These are phyloP conservation scores for Rhincodon typus DNA, from an alignment of 2,797 vertebrate genomes.

Conservation along the genomic window DNA sequence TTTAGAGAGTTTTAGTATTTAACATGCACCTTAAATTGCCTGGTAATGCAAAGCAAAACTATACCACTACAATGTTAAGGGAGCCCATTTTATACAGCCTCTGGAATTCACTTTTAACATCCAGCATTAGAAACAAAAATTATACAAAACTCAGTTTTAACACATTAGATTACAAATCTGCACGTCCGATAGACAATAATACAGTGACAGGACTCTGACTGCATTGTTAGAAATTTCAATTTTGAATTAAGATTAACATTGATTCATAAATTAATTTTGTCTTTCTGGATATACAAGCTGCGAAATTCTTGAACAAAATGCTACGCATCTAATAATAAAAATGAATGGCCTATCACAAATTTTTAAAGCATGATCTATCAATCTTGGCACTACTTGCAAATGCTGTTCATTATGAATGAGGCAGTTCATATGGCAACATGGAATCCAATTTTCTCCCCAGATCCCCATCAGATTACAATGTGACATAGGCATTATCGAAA, in stretches of 20 bases:
- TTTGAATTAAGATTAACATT: conserved; percentile 68
- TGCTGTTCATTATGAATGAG: conserved; percentile 68
- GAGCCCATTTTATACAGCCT: background rate
- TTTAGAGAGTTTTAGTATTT: conserved; percentile 28
- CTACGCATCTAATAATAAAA: conserved; percentile 81
- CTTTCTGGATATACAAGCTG: conserved; percentile 67
- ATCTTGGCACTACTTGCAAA: conserved; percentile 61
- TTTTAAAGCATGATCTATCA: conserved; percentile 80
- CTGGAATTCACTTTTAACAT: conserved; percentile 11
- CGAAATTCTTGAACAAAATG: conserved; percentile 68
- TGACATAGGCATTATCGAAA: conserved; percentile 70
- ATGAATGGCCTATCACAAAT: conserved; percentile 81
- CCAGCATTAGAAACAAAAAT: background rate
- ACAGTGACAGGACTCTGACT: conserved; percentile 45
- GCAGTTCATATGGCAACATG: conserved; percentile 61
- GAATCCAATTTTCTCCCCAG: conserved; percentile 62
- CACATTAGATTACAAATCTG: conserved; percentile 41
- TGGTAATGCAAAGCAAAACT: conserved; percentile 1
- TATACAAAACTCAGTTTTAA: background rate
- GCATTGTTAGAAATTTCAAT: conserved; percentile 47
- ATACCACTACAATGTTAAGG: background rate
- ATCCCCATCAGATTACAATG: conserved; percentile 63
- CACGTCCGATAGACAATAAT: conserved; percentile 47
- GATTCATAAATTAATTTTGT: conserved; percentile 74
- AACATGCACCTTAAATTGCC: background rate